phyloP scores from a whole-genome alignment of 2,113 vertebrate species.

The Cryptotis parvus region DNA sequence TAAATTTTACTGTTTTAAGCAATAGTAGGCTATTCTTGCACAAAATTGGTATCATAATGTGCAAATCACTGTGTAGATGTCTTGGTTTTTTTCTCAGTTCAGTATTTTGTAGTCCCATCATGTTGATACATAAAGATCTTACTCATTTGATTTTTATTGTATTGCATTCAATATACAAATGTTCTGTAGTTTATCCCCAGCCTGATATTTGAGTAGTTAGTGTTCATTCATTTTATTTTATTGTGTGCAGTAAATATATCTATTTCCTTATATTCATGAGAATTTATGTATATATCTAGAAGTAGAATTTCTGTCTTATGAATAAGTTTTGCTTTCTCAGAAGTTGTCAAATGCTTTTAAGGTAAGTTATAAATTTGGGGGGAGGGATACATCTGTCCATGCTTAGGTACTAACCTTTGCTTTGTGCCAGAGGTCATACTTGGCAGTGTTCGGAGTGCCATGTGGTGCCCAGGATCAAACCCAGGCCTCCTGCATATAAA shows the following conservation, averaged over 20 bases:
- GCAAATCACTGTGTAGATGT: background rate
- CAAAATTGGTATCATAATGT: background rate
- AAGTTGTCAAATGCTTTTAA: constrained; percentile 40
- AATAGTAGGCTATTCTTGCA: too few species aligned
- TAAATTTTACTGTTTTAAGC: too few species aligned
- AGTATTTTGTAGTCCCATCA: background rate
- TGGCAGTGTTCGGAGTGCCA: too few species aligned
- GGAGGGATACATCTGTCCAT: too few species aligned
- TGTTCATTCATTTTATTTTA: background rate
- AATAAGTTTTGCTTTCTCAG: background rate
- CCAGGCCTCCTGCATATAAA: too few species aligned
- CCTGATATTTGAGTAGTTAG: constrained; percentile 7
- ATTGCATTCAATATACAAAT: background rate
- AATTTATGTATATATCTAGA: constrained; percentile 21
- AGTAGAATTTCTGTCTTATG: background rate
- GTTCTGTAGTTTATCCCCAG: background rate
- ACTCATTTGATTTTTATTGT: background rate
- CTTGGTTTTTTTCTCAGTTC: background rate
- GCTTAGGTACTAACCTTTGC: too few species aligned
- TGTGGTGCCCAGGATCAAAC: too few species aligned
- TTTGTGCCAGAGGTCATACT: too few species aligned
- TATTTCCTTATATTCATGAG: background rate
- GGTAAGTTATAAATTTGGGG: background rate
- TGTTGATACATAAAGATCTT: background rate
- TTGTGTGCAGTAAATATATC: background rate